Evolutionary conservation across 1,140 invertebrate genomes (phyloP).

Genomic region (Drosophila ercepeae): DNA sequence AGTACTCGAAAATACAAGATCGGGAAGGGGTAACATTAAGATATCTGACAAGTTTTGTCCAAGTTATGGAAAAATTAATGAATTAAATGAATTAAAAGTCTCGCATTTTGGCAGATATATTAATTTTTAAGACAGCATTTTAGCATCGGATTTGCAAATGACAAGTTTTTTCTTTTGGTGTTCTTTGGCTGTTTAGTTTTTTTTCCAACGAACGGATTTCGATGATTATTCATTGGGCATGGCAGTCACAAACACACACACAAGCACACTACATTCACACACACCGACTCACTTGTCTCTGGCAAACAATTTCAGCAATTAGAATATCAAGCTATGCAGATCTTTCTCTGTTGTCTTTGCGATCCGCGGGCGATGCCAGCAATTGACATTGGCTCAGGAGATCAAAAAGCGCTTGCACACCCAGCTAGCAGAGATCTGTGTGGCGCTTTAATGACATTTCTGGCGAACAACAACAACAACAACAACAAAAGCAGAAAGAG

Average conservation of each 20-base stretch:
- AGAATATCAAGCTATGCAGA: conserved; percentile 81
- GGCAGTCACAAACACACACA: conserved; percentile 53
- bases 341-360: conserved; percentile 42
- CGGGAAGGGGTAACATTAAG: too few relatives aligned
- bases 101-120: too few relatives aligned
- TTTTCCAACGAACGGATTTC: conserved; percentile 70
- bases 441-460: conserved; percentile 80
- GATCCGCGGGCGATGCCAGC: conserved; percentile 56
- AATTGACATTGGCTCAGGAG: conserved; percentile 70
- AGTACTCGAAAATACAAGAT: too few relatives aligned
- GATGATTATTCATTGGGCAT: conserved; percentile 81
- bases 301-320: conserved; percentile 80
- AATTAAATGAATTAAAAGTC: too few relatives aligned
- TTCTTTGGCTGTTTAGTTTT: conserved; percentile 28
- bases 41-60: too few relatives aligned
- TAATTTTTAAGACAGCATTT: too few relatives aligned
- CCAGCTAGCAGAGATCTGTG: conserved; percentile 45
- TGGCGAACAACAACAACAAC: conserved; percentile 56
- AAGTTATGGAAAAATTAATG: too few relatives aligned
- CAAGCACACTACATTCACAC: background rate
- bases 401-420: conserved; percentile 62
- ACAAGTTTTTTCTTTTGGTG: background rate
- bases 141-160: too few relatives aligned
- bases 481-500: background rate
- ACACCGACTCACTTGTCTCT: conserved; percentile 60